Percentiles rank a stretch among this genome's conserved stretches.
These are phyloP conservation scores for Mola mola DNA, from an alignment of 2,113 vertebrate species.

Conservation along the genomic window DNA sequence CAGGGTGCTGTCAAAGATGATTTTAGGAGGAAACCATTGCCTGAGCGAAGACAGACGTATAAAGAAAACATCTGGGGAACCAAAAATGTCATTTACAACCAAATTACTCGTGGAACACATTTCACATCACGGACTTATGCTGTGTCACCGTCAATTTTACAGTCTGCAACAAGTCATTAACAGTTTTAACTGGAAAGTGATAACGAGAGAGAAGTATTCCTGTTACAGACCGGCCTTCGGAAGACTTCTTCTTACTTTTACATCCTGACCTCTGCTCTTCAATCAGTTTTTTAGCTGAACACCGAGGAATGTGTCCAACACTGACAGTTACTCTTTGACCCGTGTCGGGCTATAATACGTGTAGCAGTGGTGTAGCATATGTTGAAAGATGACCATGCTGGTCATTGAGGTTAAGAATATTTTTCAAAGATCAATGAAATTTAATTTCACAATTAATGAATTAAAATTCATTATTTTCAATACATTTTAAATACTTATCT, in stretches of 20 bases:
- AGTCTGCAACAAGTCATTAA: not conserved
- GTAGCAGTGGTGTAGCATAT: no score
- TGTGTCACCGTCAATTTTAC: not conserved
- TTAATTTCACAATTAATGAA: no score
- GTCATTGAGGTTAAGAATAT: no score
- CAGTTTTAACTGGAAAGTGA: not conserved
- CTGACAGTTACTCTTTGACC: not conserved
- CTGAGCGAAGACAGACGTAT: not conserved
- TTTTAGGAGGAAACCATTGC: constrained; percentile 1
- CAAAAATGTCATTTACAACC: not conserved
- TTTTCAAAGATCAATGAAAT: no score
- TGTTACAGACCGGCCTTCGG: not conserved
- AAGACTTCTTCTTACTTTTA: not conserved
- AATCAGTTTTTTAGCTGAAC: not conserved
- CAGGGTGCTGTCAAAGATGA: constrained; percentile 22
- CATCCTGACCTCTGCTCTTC: not conserved
- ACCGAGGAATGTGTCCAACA: not conserved
- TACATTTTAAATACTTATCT: no score
- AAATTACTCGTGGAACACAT: not conserved
- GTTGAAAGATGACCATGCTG: not conserved
- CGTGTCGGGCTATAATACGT: not conserved
- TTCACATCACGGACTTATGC: not conserved
- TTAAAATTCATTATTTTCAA: no score
- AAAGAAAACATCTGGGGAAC: not conserved
- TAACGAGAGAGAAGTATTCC: not conserved